Percentiles rank a stretch among this genome's conserved stretches.
phyloP scores from a whole-genome alignment of 2,797 vertebrate genomes.

The Discoglossus pictus region DNA sequence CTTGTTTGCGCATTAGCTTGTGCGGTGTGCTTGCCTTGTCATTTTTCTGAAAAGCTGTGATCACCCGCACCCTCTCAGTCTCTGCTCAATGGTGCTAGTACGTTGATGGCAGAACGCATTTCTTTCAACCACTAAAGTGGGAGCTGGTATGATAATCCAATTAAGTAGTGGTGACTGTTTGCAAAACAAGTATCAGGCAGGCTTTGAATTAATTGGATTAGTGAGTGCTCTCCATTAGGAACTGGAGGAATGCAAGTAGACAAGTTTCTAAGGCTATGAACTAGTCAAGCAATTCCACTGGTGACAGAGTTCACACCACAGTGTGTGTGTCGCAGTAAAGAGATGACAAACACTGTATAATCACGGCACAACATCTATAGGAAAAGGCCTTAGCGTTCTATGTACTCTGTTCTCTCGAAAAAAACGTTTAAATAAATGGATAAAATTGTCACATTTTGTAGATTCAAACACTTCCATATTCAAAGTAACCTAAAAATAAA shows the following conservation, averaged over 20 bases:
- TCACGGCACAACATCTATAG: constrained; percentile 10
- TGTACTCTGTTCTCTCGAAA: too few species aligned
- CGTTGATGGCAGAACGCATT: constrained; percentile 16
- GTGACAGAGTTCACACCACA: constrained; percentile 35
- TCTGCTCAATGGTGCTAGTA: constrained; percentile 20
- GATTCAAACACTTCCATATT: too few species aligned
- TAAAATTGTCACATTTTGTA: too few species aligned
- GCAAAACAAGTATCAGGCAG: constrained; percentile 38
- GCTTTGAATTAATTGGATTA: constrained; percentile 51
- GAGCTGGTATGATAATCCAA: constrained; percentile 41
- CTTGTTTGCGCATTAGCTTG: constrained; percentile 71
- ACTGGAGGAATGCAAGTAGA: constrained; percentile 35
- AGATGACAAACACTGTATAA: constrained; percentile 21
- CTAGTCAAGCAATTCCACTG: constrained; percentile 25
- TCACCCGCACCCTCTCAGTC: constrained; percentile 11
- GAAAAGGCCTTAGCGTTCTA: too few species aligned
- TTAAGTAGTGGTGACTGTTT: constrained; percentile 41
- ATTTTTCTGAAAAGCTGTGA: constrained; percentile 57
- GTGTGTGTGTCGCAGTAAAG: constrained; percentile 9
- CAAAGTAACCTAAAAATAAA: too few species aligned
- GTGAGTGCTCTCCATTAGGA: constrained; percentile 31
- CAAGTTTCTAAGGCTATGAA: constrained; percentile 39
- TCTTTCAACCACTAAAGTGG: constrained; percentile 52
- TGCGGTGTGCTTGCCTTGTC: constrained; percentile 58
- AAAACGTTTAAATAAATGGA: too few species aligned